Conservation (phyloP, 2,888 invertebrate genomes). For the Rhimphoctona megacephalus region DNA sequence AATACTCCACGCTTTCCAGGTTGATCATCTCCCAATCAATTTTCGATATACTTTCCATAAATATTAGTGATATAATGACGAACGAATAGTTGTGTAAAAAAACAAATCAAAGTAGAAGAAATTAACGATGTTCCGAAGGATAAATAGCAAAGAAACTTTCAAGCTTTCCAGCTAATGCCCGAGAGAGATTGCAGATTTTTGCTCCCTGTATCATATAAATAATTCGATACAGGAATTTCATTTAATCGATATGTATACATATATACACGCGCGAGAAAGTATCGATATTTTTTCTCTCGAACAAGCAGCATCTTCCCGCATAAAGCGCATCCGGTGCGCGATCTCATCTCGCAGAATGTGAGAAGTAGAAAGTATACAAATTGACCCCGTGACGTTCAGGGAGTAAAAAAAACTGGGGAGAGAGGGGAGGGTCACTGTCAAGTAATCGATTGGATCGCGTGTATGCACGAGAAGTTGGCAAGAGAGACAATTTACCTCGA, state of each 20-base stretch:
- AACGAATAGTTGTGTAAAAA: not conserved
- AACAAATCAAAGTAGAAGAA: not conserved
- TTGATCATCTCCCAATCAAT: not conserved
- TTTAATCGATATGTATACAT: slow-evolving; percentile 46
- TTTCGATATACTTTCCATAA: not conserved
- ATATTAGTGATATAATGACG: not conserved
- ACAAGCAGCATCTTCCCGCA: slow-evolving; percentile 49
- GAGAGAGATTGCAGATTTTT: slow-evolving; percentile 57
- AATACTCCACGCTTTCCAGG: not conserved
- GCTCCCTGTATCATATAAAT: slow-evolving; percentile 26
- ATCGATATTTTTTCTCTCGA: slow-evolving; percentile 22
- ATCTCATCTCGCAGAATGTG: slow-evolving; percentile 74
- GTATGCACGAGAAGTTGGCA: slow-evolving; percentile 40
- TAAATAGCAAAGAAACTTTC: slow-evolving; percentile 53
- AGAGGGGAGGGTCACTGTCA: slow-evolving; percentile 74
- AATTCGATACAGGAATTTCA: slow-evolving; percentile 56
- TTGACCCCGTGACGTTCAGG: slow-evolving; percentile 75
- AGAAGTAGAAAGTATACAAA: slow-evolving; percentile 80
- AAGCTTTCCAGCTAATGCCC: slow-evolving; percentile 64
- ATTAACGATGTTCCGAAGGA: not conserved
- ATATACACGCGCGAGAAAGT: slow-evolving; percentile 63
- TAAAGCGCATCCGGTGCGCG: slow-evolving; percentile 55
- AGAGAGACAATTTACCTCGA: slow-evolving; percentile 17
- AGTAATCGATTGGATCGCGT: slow-evolving; percentile 66
- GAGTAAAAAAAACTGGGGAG: not conserved